Evolutionary conservation across 1,140 invertebrate species (phyloP).

Genomic region (Hormaphis cornu): DNA sequence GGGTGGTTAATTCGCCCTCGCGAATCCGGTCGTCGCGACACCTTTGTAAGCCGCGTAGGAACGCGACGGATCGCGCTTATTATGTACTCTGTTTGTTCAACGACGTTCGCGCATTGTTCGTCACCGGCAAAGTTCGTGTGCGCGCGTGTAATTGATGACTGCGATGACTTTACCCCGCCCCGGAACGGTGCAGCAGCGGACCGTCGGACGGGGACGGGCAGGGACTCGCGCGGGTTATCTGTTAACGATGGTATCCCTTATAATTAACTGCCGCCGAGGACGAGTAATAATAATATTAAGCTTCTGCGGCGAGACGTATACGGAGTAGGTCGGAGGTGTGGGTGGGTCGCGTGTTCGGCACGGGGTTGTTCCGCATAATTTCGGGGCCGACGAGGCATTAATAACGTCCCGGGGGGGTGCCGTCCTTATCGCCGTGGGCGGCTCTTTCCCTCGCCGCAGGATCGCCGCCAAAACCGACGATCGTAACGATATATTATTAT

Average conservation of each 20-base stretch:
- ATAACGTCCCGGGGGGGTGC: background rate
- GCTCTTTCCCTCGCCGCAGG: background rate
- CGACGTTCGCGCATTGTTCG: too few species aligned
- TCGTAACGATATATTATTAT: too few species aligned
- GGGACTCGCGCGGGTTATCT: slow-evolving; percentile 25
- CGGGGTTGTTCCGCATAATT: background rate
- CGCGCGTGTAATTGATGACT: slow-evolving; percentile 17
- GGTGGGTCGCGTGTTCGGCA: background rate
- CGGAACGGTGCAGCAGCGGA: background rate
- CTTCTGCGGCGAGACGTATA: background rate
- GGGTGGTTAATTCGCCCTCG: too few species aligned
- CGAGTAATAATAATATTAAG: slow-evolving; percentile 15
- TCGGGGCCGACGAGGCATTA: slow-evolving; percentile 12
- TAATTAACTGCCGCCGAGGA: slow-evolving; percentile 15
- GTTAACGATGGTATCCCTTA: slow-evolving; percentile 30
- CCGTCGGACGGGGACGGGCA: background rate
- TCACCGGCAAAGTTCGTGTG: slow-evolving; percentile 15
- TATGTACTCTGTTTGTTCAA: too few species aligned
- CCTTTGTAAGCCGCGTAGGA: too few species aligned
- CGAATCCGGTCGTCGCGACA: too few species aligned
- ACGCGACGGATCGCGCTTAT: too few species aligned
- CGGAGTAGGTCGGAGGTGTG: background rate
- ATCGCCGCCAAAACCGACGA: too few species aligned
- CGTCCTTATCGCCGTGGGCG: background rate
- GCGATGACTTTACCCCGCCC: background rate